phyloP scores from a whole-genome alignment of 2,797 vertebrate genomes.

The Peromyscus nudipes region DNA sequence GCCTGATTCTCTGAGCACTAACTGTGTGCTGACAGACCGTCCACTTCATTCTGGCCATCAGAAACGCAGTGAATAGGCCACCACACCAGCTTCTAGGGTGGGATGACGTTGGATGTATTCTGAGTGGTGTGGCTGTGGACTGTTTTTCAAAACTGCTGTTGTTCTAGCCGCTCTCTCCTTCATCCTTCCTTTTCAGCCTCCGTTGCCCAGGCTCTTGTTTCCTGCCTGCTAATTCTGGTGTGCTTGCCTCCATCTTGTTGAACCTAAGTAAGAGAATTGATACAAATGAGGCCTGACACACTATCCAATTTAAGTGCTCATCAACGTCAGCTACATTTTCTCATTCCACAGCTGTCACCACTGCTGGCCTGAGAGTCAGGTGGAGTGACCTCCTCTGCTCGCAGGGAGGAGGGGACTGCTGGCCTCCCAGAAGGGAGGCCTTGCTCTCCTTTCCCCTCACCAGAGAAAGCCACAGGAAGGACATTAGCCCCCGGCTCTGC shows the following conservation, averaged over 20 bases:
- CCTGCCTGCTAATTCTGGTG: neutral
- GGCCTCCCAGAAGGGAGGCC: fast-evolving
- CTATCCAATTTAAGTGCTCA: constrained; percentile 45
- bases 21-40: neutral
- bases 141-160: neutral
- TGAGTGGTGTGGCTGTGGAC: too few relatives aligned
- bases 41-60: neutral
- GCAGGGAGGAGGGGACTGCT: neutral
- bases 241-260: neutral
- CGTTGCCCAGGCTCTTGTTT: neutral
- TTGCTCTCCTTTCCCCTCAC: neutral
- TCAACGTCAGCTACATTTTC: neutral
- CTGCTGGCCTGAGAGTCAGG: neutral
- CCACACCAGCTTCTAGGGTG: neutral
- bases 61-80: neutral
- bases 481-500: neutral
- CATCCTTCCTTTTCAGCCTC: neutral
- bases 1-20: neutral
- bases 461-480: neutral
- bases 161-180: neutral
- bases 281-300: constrained; percentile 51
- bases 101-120: neutral
- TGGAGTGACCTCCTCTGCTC: neutral
- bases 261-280: constrained; percentile 5
- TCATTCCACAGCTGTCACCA: neutral